Conservation (phyloP, 2,888 invertebrate genomes). For the Periphyllus acericola region DNA sequence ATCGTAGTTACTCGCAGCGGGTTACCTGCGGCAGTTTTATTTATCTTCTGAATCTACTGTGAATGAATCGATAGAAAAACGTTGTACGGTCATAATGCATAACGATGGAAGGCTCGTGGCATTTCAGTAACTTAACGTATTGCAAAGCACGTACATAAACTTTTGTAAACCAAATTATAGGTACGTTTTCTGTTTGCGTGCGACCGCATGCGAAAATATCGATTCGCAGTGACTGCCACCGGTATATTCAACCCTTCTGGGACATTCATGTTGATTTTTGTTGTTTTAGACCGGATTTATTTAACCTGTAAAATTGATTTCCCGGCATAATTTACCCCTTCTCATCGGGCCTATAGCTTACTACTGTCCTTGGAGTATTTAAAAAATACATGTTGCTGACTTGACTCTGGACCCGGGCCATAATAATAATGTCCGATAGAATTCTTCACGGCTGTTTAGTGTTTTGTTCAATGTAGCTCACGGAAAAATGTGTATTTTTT, state of each 20-base stretch:
- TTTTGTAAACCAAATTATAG: conserved; percentile 49
- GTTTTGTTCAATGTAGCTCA: neutral
- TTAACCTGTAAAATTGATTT: conserved; percentile 29
- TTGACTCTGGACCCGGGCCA: neutral
- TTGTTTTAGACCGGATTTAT: conserved; percentile 34
- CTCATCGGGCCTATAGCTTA: neutral
- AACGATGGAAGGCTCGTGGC: neutral
- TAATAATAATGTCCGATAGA: neutral
- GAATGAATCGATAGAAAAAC: conserved; percentile 14
- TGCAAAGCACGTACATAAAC: conserved; percentile 36
- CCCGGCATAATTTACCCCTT: conserved; percentile 1
- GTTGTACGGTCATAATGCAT: neutral
- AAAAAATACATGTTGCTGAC: neutral
- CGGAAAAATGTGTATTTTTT: too few relatives aligned
- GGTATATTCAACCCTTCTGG: conserved; percentile 19
- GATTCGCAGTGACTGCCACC: conserved; percentile 1
- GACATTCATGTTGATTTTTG: conserved; percentile 21
- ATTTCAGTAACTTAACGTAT: conserved; percentile 20
- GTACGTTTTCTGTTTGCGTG: conserved; percentile 26
- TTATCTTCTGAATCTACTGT: neutral
- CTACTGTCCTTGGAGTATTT: neutral
- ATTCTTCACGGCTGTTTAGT: neutral
- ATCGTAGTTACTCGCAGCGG: neutral
- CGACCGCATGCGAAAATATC: conserved; percentile 34
- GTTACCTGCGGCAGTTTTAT: neutral